These are phyloP conservation scores for Euclidia mi DNA, from an alignment of 2,888 invertebrate species.

Conservation along the genomic window DNA sequence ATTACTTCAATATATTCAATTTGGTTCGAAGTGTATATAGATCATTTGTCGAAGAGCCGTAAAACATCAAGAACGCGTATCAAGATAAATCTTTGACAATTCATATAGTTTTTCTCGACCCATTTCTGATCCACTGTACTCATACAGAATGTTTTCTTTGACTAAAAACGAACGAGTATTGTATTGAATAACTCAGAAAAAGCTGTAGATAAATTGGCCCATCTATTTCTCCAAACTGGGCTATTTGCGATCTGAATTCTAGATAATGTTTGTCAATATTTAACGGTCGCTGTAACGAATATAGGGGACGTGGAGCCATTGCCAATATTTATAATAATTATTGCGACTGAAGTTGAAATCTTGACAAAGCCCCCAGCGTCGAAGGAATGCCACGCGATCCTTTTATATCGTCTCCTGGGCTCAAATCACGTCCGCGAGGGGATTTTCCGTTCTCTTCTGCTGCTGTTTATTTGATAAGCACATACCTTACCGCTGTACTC, in stretches of 20 bases:
- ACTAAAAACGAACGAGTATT: conserved; percentile 45
- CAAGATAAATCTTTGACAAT: conserved; percentile 48
- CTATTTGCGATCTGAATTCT: conserved; percentile 56
- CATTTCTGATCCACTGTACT: conserved; percentile 43
- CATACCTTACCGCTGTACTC: conserved; percentile 25
- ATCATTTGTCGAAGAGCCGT: conserved; percentile 38
- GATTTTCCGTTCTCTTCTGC: conserved; percentile 59
- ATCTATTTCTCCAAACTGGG: conserved; percentile 51
- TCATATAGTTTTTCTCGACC: conserved; percentile 46
- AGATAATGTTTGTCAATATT: conserved; percentile 50
- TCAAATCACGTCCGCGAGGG: conserved; percentile 70
- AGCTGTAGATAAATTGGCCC: conserved; percentile 47
- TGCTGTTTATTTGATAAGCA: conserved; percentile 48
- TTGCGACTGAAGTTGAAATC: conserved; percentile 48
- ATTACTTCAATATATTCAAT: no score
- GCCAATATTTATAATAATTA: conserved; percentile 57
- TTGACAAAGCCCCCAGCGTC: conserved; percentile 56
- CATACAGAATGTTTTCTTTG: conserved; percentile 45
- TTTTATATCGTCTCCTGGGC: conserved; percentile 68
- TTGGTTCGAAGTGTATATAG: conserved; percentile 19
- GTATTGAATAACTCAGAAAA: conserved; percentile 56
- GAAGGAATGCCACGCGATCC: conserved; percentile 58
- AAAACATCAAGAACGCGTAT: conserved; percentile 36
- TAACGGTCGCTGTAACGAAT: conserved; percentile 30
- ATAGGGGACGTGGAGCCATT: conserved; percentile 24